A percentile compares a stretch with the other conserved stretches of the same genome.
phyloP scores from a whole-genome alignment of 2,113 vertebrate genomes.

The Uria aalge region DNA sequence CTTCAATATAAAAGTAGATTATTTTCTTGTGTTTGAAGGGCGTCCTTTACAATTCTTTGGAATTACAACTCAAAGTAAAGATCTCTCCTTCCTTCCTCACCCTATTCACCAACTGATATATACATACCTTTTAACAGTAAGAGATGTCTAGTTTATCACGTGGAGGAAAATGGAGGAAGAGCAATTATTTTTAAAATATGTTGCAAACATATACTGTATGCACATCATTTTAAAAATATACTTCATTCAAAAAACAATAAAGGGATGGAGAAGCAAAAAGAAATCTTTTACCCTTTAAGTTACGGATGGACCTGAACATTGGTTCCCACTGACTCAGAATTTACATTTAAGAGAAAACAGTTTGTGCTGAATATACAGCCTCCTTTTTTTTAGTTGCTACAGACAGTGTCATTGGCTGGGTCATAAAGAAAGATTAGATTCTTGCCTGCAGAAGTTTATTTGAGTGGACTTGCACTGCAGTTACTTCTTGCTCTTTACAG shows the following conservation, averaged over 20 bases:
- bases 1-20: neutral
- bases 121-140: neutral
- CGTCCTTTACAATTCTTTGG: neutral
- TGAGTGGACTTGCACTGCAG: neutral
- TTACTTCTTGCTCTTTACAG: neutral
- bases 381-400: neutral
- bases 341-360: neutral
- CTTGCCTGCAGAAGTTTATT: neutral
- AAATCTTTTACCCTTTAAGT: neutral
- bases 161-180: neutral
- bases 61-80: neutral
- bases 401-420: neutral
- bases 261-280: neutral
- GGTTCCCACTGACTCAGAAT: neutral
- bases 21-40: neutral
- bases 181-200: neutral
- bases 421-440: neutral
- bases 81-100: neutral
- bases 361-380: neutral
- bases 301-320: neutral
- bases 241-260: neutral
- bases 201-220: neutral
- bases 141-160: neutral
- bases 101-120: neutral
- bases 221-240: neutral